phyloP scores from a whole-genome alignment of 1,140 invertebrate species.

The Ridgeia piscesae region DNA sequence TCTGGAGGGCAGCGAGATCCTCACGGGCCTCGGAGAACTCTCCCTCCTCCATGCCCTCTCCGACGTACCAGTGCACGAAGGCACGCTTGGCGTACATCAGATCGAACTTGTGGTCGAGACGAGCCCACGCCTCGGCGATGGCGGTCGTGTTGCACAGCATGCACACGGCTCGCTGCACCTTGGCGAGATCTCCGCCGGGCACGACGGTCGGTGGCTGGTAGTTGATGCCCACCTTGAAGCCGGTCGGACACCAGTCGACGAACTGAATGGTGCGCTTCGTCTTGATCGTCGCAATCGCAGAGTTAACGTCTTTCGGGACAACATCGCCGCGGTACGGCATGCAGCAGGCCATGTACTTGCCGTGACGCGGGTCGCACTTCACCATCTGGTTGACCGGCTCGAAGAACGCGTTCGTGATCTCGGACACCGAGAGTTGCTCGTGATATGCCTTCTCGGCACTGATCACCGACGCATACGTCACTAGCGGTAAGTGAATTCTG shows the following conservation, averaged over 20 bases:
- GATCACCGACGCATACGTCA: too few species aligned
- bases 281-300: slow-evolving; percentile 80
- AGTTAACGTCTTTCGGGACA: slow-evolving; percentile 45
- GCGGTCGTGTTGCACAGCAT: slow-evolving; percentile 1
- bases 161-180: slow-evolving; percentile 43
- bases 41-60: slow-evolving; percentile 64
- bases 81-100: slow-evolving; percentile 76
- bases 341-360: too few species aligned
- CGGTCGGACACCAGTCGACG: slow-evolving; percentile 8
- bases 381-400: too few species aligned
- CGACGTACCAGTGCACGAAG: slow-evolving; percentile 59
- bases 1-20: slow-evolving; percentile 80
- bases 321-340: slow-evolving; percentile 48
- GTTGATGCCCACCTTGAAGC: slow-evolving; percentile 16
- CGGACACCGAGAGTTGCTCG: too few species aligned
- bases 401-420: too few species aligned
- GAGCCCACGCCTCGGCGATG: slow-evolving; percentile 22
- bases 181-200: slow-evolving; percentile 70
- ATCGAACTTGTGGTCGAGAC: slow-evolving; percentile 56
- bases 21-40: slow-evolving; percentile 81
- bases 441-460: too few species aligned
- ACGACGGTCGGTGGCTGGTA: slow-evolving; percentile 56
- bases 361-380: too few species aligned
- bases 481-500: too few species aligned
- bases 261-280: slow-evolving; percentile 64